Evolutionary conservation across 1,140 invertebrate species (phyloP).

Genomic region (Laupala kohalensis): DNA sequence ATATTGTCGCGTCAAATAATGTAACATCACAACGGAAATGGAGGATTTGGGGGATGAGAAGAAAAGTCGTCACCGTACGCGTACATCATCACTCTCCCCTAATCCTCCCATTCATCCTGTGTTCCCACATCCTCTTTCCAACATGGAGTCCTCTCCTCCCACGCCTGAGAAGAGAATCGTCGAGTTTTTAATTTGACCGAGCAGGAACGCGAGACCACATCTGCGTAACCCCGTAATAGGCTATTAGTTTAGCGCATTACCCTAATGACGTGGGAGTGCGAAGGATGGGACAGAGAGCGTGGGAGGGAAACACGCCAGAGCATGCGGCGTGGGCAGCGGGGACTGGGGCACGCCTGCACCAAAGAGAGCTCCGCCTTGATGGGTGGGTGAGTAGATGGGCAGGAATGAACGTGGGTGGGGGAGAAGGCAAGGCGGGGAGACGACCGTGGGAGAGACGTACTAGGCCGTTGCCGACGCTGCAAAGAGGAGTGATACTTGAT

Average conservation of each 20-base stretch:
- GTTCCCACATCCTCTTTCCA: background rate
- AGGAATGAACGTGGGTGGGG: background rate
- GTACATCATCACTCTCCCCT: background rate
- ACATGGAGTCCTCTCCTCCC: too few species aligned
- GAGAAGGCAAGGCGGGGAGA: background rate
- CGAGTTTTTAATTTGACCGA: background rate
- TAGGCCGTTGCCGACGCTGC: background rate
- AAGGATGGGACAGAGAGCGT: background rate
- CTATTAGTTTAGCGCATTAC: background rate
- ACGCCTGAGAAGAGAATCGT: background rate
- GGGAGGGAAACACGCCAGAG: background rate
- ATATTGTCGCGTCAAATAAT: background rate
- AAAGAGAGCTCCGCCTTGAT: too few species aligned
- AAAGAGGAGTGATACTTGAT: too few species aligned
- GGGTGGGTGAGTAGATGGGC: too few species aligned
- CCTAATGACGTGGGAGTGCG: background rate
- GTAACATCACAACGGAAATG: background rate
- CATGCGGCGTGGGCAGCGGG: too few species aligned
- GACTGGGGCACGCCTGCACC: too few species aligned
- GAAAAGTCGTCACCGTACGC: background rate
- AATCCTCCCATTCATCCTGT: background rate
- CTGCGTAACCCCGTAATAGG: background rate
- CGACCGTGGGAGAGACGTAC: background rate
- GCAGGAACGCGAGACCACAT: background rate
- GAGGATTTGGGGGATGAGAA: background rate